Evolutionary conservation across 2,113 vertebrate species (phyloP).

Genomic region (Gasterosteus aculeatus): DNA sequence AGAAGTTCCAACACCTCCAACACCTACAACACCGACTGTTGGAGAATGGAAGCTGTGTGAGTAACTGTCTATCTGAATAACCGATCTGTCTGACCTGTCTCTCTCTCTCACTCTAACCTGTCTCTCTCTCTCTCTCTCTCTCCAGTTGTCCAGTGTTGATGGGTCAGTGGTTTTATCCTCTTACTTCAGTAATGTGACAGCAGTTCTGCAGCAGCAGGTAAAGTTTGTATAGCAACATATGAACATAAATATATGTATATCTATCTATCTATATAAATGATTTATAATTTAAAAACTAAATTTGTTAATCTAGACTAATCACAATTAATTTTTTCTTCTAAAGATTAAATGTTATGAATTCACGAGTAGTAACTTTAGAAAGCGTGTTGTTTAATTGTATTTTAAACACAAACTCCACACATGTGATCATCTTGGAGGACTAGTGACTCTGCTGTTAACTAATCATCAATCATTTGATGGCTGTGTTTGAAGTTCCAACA

Average conservation of each 20-base stretch:
- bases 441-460: no score
- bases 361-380: no score
- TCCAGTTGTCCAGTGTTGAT: conserved; percentile 17
- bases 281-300: no score
- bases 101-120: not conserved
- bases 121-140: conserved; percentile 3
- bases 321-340: no score
- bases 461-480: no score
- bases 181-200: conserved; percentile 49
- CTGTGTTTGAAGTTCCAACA: no score
- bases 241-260: not conserved
- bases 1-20: conserved; percentile 38
- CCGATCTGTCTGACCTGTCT: not conserved
- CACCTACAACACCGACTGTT: conserved; percentile 39
- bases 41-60: conserved; percentile 44
- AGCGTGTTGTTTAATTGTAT: no score
- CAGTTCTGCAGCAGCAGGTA: conserved; percentile 53
- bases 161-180: conserved; percentile 19
- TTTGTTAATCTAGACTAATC: no score
- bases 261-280: no score
- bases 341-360: no score
- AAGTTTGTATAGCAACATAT: not conserved
- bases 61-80: conserved; percentile 25
- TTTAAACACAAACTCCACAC: no score
- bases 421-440: no score